phyloP scores from a whole-genome alignment of 2,113 vertebrate genomes.

The Xiphorhynchus elegans region DNA sequence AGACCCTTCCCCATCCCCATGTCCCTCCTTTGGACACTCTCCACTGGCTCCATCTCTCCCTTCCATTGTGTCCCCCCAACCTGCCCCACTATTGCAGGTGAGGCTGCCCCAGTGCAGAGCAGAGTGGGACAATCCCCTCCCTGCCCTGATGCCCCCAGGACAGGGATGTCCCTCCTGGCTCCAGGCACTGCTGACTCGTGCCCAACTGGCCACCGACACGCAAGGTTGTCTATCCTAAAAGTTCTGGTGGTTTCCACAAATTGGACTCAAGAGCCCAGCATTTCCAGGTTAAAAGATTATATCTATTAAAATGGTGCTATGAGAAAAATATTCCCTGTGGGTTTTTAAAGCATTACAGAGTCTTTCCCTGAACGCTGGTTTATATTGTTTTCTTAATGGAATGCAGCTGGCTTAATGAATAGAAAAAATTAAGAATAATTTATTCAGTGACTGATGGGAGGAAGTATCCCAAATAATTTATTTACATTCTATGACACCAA shows the following conservation, averaged over 20 bases:
- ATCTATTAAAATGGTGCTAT: not conserved
- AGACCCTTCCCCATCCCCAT: not conserved
- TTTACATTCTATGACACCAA: not conserved
- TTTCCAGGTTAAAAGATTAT: not conserved
- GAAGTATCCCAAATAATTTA: constrained; percentile 3
- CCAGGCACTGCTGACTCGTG: not conserved
- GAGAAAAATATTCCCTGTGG: not conserved
- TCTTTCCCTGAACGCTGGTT: not conserved
- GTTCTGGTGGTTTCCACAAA: not conserved
- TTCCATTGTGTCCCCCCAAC: too few species aligned
- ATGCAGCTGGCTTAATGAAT: constrained; percentile 28
- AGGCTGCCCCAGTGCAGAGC: too few species aligned
- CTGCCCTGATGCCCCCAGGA: not conserved
- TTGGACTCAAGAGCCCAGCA: accelerated
- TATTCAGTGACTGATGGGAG: constrained; percentile 1
- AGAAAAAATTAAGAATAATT: not conserved
- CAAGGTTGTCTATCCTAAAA: not conserved
- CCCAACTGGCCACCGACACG: not conserved
- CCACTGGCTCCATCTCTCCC: not conserved
- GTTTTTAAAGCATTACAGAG: not conserved
- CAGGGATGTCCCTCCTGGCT: not conserved
- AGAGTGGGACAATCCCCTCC: not conserved
- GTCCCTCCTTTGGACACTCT: not conserved
- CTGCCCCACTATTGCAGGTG: too few species aligned
- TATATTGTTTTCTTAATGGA: not conserved